phyloP scores from a whole-genome alignment of 2,113 vertebrate species.

The Cyanistes caeruleus region DNA sequence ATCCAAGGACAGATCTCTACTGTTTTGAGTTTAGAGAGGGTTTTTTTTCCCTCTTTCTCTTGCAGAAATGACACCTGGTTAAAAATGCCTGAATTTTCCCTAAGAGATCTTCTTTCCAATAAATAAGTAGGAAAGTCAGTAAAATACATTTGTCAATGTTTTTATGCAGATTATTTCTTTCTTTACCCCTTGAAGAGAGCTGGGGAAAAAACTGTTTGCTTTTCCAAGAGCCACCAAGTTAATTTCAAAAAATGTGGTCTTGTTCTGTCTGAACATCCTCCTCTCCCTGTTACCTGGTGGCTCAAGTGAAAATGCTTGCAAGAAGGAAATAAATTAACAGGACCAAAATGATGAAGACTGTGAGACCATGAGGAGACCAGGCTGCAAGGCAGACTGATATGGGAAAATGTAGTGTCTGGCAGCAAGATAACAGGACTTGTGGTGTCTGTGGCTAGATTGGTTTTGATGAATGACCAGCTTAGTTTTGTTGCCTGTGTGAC shows the following conservation, averaged over 20 bases:
- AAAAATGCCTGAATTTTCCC: not conserved
- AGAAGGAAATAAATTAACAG: constrained; percentile 10
- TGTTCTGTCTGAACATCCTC: not conserved
- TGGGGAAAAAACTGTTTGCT: not conserved
- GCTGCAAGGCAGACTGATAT: constrained; percentile 49
- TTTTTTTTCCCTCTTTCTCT: not conserved
- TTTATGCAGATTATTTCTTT: not conserved
- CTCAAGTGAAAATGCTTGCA: not conserved
- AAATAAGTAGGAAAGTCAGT: not conserved
- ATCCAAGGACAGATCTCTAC: not conserved
- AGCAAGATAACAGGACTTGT: constrained; percentile 49
- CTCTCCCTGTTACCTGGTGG: not conserved
- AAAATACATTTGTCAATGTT: not conserved
- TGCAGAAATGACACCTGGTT: not conserved
- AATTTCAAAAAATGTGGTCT: not conserved
- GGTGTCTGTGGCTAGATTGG: constrained; percentile 56
- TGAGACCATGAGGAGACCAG: not conserved
- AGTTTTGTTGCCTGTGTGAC: constrained; percentile 58
- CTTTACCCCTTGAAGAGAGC: not conserved
- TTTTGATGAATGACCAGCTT: constrained; percentile 71
- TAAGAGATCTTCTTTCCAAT: not conserved
- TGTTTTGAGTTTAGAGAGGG: not conserved
- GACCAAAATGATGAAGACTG: not conserved
- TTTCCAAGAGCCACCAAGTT: not conserved
- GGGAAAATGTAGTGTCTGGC: constrained; percentile 67